A percentile compares a stretch with the other conserved stretches of the same genome.
These are phyloP conservation scores for Solenopsis invicta DNA, from an alignment of 1,140 invertebrate species.

Conservation along the genomic window DNA sequence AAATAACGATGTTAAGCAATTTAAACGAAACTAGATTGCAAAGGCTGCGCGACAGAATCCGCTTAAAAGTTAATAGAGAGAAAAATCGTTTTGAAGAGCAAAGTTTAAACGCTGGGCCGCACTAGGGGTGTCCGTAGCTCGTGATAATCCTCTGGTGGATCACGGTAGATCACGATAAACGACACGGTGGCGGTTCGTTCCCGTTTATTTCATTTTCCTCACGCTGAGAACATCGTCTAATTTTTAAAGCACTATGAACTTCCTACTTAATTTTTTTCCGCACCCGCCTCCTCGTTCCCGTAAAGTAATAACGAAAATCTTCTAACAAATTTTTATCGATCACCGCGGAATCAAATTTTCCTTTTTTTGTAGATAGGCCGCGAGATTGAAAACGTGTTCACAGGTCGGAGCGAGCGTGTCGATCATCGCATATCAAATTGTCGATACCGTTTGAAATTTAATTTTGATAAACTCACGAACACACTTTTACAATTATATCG, in stretches of 20 bases:
- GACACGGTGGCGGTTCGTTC: not conserved
- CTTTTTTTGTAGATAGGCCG: not conserved
- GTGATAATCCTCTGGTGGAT: constrained; percentile 35
- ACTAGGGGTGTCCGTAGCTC: constrained; percentile 5
- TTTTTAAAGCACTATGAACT: constrained; percentile 40
- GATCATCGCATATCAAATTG: constrained; percentile 10
- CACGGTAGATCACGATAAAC: constrained; percentile 48
- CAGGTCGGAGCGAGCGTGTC: not conserved
- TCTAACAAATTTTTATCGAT: constrained; percentile 43
- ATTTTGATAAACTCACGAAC: not conserved
- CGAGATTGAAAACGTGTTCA: constrained; percentile 33
- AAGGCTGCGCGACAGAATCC: constrained; percentile 15
- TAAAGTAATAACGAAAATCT: constrained; percentile 39
- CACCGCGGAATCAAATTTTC: constrained; percentile 19
- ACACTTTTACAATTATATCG: not conserved
- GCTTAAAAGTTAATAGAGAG: constrained; percentile 54
- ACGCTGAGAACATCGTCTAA: constrained; percentile 33
- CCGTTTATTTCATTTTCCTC: constrained; percentile 37
- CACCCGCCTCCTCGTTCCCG: not conserved
- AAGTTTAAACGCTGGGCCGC: constrained; percentile 44
- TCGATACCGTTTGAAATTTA: constrained; percentile 1
- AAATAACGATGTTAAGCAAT: constrained; percentile 20
- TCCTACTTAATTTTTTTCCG: not conserved
- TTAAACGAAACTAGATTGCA: constrained; percentile 39
- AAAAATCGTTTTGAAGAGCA: constrained; percentile 45